phyloP scores from a whole-genome alignment of 2,113 vertebrate genomes.

The Pollachius pollachius region DNA sequence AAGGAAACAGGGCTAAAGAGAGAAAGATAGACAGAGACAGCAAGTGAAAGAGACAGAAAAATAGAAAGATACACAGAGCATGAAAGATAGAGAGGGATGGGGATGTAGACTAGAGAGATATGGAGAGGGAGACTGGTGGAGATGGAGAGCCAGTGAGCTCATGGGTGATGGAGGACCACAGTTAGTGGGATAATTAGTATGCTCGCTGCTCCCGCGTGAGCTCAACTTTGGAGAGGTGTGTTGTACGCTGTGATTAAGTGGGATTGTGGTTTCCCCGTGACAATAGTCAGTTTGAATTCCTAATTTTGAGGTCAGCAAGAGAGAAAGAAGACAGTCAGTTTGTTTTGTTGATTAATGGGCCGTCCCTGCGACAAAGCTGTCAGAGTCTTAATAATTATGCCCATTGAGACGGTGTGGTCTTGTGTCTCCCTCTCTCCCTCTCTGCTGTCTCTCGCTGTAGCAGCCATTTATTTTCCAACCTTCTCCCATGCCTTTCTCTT shows the following conservation, averaged over 20 bases:
- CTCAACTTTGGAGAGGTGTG: too few relatives aligned
- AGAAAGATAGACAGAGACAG: background rate
- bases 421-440: background rate
- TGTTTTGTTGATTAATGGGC: conserved; percentile 39
- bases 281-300: too few relatives aligned
- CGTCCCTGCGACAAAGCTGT: background rate
- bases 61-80: background rate
- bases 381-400: background rate
- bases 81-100: background rate
- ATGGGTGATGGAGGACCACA: too few relatives aligned
- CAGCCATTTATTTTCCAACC: too few relatives aligned
- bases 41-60: background rate
- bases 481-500: background rate
- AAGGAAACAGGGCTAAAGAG: conserved; percentile 8
- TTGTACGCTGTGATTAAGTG: too few relatives aligned
- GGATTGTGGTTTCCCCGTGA: too few relatives aligned
- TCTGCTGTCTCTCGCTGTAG: background rate
- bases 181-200: too few relatives aligned
- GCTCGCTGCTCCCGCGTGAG: too few relatives aligned
- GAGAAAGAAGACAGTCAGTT: background rate
- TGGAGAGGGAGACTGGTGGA: conserved; percentile 19
- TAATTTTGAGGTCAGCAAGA: background rate
- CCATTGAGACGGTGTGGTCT: background rate
- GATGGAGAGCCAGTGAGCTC: background rate
- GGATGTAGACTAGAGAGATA: background rate